Conservation (phyloP, 2,113 vertebrate genomes). For the Machaerirhynchus nigripectus region DNA sequence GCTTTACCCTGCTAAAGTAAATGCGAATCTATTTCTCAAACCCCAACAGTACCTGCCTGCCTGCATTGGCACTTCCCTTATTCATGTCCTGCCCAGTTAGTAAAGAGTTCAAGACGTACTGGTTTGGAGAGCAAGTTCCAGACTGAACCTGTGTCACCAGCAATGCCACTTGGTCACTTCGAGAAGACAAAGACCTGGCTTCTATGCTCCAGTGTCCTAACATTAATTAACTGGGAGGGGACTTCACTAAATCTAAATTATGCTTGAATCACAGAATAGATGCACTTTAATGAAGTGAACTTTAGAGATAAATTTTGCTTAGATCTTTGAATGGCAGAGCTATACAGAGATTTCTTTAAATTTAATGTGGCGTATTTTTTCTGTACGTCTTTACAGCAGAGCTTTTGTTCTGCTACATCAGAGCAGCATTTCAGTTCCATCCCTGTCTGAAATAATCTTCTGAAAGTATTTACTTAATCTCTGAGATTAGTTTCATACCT, state of each 20-base stretch:
- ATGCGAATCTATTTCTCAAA: not conserved
- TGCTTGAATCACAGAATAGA: not conserved
- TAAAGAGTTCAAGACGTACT: not conserved
- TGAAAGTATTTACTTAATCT: not conserved
- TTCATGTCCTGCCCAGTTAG: not conserved
- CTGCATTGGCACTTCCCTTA: not conserved
- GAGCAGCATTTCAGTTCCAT: not conserved
- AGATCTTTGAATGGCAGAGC: not conserved
- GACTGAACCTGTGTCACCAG: not conserved
- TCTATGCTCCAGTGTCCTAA: not conserved
- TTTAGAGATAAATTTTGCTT: not conserved
- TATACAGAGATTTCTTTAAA: not conserved
- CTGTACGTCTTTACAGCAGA: not conserved
- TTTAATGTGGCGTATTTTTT: not conserved
- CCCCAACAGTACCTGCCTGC: not conserved
- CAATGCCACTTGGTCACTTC: not conserved
- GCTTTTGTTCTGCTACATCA: not conserved
- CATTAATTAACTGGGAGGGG: not conserved
- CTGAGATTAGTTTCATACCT: not conserved
- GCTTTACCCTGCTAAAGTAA: not conserved
- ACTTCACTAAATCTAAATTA: not conserved
- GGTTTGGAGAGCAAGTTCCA: not conserved
- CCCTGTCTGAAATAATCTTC: not conserved
- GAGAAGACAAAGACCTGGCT: not conserved
- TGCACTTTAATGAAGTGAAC: not conserved